Evolutionary conservation across 2,888 invertebrate genomes (phyloP), one percentile per base, ranked within the genome.

Genomic region (Dichetophora obliterata): DNA sequence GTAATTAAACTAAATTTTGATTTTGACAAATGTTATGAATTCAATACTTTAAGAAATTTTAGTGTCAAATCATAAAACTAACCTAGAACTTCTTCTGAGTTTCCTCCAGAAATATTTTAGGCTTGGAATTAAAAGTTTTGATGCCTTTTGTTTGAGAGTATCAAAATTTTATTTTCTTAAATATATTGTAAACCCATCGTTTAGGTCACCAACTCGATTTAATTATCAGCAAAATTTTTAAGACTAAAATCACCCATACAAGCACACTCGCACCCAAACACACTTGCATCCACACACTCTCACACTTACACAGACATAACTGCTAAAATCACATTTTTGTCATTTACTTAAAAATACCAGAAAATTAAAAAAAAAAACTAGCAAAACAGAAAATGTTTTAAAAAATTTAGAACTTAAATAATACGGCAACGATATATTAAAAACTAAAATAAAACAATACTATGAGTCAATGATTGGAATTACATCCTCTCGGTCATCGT

Each of bases 401-500:
- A 59, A 22, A 19, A 4, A 22, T 59, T 11, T 19, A 4, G 24
- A 24, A 27, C 57, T 24, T 22, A 24, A 59, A 59, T 27, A 59
- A 22, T 3, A 27, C 22, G 65, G 16, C 31, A 31, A 27, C 37
- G 34, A 37, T 11, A 65, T 31, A n/a, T 27, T 31, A 31, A 31
- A 2, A 27, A 50, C 0, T 48, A 68, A 48, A 22, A 48, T 50
- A 19, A 48, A 24, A 27, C 19, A 80, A 80, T 80, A 81, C 83
- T 84, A 84, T 82, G 83, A 82, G 72, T 82, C 79, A 80, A 86
- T 86, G 11, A 87, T 87, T 22, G 86, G 87, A 75, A 83, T 73
- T 3, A 71, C 82, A 61, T 87, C 86, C 5, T 86, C 87, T 6
- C 74, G 69, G 27, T 84, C 82, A 3, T 80, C 80, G 54, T 81